A percentile compares a stretch with the other conserved stretches of the same genome.
Evolutionary conservation across 2,888 invertebrate species (phyloP).

Genomic region (Cartodere bifasciata): DNA sequence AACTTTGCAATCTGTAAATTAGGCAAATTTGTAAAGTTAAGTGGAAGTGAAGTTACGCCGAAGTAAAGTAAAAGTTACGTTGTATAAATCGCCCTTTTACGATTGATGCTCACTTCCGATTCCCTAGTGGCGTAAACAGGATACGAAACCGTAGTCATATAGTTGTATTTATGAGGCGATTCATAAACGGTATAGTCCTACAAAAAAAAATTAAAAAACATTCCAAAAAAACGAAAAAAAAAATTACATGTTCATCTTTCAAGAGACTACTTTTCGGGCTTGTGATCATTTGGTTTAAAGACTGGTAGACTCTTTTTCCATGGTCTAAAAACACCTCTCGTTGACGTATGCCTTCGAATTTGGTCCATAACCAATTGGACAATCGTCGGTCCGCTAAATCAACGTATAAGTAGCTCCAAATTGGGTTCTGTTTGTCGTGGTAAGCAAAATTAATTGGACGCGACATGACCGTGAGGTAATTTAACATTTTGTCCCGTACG

Average conservation of each 20-base stretch:
- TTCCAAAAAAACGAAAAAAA: constrained; percentile 3
- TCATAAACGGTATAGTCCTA: constrained; percentile 36
- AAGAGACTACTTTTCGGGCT: constrained; percentile 22
- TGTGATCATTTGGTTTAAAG: constrained; percentile 18
- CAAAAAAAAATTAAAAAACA: constrained; percentile 8
- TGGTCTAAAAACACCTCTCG: constrained; percentile 56
- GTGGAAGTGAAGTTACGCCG: too few relatives aligned
- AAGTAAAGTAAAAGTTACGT: too few relatives aligned
- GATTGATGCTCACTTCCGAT: constrained; percentile 54
- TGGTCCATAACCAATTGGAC: constrained; percentile 83
- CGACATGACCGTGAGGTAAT: constrained; percentile 93
- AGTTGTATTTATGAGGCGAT: constrained; percentile 47
- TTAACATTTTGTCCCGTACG: constrained; percentile 84
- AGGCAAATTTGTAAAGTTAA: too few relatives aligned
- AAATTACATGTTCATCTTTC: constrained; percentile 22
- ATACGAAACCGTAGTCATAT: constrained; percentile 87
- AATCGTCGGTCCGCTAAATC: constrained; percentile 83
- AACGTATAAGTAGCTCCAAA: constrained; percentile 96
- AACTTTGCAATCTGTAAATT: too few relatives aligned
- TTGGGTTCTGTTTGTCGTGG: constrained; percentile 60
- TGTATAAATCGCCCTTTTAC: too few relatives aligned
- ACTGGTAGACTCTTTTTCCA: constrained; percentile 37
- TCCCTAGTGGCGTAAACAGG: constrained; percentile 80
- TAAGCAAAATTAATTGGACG: constrained; percentile 75
- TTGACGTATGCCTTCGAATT: constrained; percentile 68